Evolutionary conservation across 2,797 vertebrate genomes (phyloP), one percentile per base, ranked within the genome.

Genomic region (Typhlichthys eigenmanni): DNA sequence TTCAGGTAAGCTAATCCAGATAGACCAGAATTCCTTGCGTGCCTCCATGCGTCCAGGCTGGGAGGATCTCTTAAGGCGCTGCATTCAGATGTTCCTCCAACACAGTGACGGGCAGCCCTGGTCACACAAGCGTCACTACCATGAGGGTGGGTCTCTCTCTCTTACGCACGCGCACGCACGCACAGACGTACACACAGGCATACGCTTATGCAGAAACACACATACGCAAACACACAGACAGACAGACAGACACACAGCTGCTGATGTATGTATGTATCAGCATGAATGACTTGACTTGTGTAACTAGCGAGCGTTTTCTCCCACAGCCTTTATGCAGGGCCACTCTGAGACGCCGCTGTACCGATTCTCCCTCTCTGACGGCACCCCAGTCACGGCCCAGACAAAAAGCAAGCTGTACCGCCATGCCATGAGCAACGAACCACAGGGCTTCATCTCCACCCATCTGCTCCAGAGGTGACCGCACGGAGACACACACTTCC

Each of bases 31-130:
- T 79, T 95, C 96, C 2, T 81, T 99, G 74, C 91, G 96, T 24
- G 94, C 95, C 5, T 96, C 96, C 9, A 98, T 98, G 97, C 95
- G 96, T 68, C 96, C 97, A 0, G 96, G 97, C 69, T 98, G 96
- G 90, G 96, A 99, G 87, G 96, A 98, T 80, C 92, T 91, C 66
- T 93, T 99, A 80, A 93, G 96, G 50, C 94, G 96, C 9, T 98
- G 97, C 85, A 97, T 99, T 85, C 97, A 98, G 87, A 95, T 96
- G 86, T 99, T 99, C 82, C 92, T 98, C 24, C 94, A 96, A 85
- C 93, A 95, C 80, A 97, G 94, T 7, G 96, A 98, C 10, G 95
- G 95, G 34, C 96, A 98, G 82, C 91, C 94, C 0, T 98, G 96
- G 96, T 96, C 95, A 8, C 95, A 95, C 85, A 98, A 98, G 87